Base-by-base conservation (phyloP, 2,797 vertebrate species). In the Epinephelus coioides region DNA sequence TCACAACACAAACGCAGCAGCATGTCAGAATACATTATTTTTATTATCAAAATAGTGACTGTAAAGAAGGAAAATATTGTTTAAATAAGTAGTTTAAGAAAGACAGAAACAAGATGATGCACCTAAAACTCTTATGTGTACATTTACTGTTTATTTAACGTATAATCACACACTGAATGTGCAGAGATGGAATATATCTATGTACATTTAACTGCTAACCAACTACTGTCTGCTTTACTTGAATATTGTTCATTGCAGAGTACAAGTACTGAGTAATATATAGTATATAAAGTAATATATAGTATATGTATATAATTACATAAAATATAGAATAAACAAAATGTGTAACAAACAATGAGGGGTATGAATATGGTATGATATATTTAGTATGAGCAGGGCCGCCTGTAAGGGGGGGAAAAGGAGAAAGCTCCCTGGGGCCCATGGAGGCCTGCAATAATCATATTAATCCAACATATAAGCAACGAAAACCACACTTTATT, bases 1-100 rank as follows among this genome's bases (percentile, higher is more conserved):
- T 3, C 78, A 13, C 43, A 2, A n/a, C 66, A 47, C 65, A 14
- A n/a, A 44, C 43, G 49, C 63, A 40, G 46, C 76, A 51, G 12
- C 27, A 63, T 34, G 14, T 17, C 14, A 57, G 13, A 18, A 13
- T 15, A 47, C 23, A 3, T 13, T 2, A 19, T 34, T 23, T 14
- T 23, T 13, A 2, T 19, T 23, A 21, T 62, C n/a, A 27, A 40
- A 49, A 64, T 4, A 1, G 10, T 6, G 44, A 60, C 43, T 61
- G 18, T 27, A 27, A 53, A 69, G 27, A 38, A 19, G 56, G 50
- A 56, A 40, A 25, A 18, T 0, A 40, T 2, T 56, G n/a, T 15
- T 8, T 25, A 4, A 44, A 25, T 17, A 15, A 50, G 27, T 15
- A 7, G 64, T 18, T 57, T 4, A 12, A 40, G 8, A 27, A 44